Evolutionary conservation across 2,797 vertebrate genomes (phyloP), one percentile per base, ranked within the genome.

Genomic region (Gadopsis marmoratus): DNA sequence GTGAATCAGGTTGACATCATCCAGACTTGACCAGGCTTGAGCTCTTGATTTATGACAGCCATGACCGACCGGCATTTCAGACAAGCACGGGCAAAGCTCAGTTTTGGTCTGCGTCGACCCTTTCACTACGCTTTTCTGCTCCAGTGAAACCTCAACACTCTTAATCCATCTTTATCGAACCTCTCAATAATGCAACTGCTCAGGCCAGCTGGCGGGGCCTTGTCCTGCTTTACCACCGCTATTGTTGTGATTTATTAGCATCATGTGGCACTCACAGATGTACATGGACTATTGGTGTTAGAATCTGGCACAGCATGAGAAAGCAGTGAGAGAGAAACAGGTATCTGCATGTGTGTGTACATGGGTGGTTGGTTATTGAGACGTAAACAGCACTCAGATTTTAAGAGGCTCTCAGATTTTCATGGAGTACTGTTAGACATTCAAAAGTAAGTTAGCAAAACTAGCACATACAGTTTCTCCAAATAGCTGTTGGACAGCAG

Each of bases 241-340:
- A 55, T 70, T 71, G 71, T 43, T 63, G 23, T 86, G 82, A 87
- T 89, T 88, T 86, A 83, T 60, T 74, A 29, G 43, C 47, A 58
- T 80, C 39, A 58, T 67, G 12, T 54, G 41, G 17, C 29, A 70
- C 39, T 64, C 13, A 78, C 50, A 47, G 58, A 81, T 83, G 37
- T 37, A 43, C 58, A 47, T 35, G 48, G 58, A 74, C 50, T 71
- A 50, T 21, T 60, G 17, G 54, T 79, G 65, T 76, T n/a, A 72
- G 71, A 60, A 74, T 64, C 41, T 37, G 37, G 3, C 33, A 55
- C 7, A 51, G 21, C 10, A 51, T 50, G n/a, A 81, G 63, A 58
- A 56, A 81, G 62, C 14, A 61, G 26, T 37, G 7, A 70, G 37
- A 83, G 35, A 63, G 4, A 33, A 50, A 13, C 21, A 59, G 59